Base-by-base conservation (phyloP, 2,797 vertebrate species). In the Bradypodion pumilum region DNA sequence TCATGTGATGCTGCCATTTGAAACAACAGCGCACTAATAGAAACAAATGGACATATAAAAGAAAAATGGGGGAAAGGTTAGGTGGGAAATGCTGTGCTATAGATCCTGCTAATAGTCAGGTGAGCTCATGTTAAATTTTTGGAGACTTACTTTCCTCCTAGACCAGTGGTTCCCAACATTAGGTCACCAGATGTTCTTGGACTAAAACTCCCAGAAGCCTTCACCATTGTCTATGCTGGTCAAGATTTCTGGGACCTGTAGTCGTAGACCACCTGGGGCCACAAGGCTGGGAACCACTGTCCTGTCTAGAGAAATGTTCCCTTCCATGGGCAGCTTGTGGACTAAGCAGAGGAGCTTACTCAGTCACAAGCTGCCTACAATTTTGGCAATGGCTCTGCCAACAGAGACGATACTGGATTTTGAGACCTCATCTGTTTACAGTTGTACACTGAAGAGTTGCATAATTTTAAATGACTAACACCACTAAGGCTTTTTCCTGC, bases 401-500 rank as follows among this genome's bases (percentile, higher is more conserved):
- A 42, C 42, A 9, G 15, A n/a, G 4, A 74, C 25, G 21, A 1
- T 52, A n/a, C 29, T 52, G 10, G n/a, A 32, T 52, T 74, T 21
- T 32, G n/a, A 74, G 72, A 49, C 2, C 3, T 16, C 10, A 19
- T 74, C 32, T 74, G 73, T 32, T n/a, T 52, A 52, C 46, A 21
- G 3, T n/a, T 52, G 7, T 23, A 35, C n/a, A 49, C 77, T 27
- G 40, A 59, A 70, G 49, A 59, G 23, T 16, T 25, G 56, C 21
- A 19, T 16, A 16, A 1, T 78, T 49, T 15, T 35, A 40, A 40
- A 12, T 68, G 70, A 80, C 82, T 10, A n/a, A 29, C 10, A 19
- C n/a, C 69, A 78, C 66, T 49, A 27, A 84, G 27, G 9, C 52
- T 78, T 21, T 82, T 89, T 82, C 44, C 62, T 81, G 37, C 79